Percentiles rank a stretch among this genome's conserved stretches.
Conservation (phyloP, 2,113 vertebrate species). For the Rhynchopsitta pachyrhyncha region DNA sequence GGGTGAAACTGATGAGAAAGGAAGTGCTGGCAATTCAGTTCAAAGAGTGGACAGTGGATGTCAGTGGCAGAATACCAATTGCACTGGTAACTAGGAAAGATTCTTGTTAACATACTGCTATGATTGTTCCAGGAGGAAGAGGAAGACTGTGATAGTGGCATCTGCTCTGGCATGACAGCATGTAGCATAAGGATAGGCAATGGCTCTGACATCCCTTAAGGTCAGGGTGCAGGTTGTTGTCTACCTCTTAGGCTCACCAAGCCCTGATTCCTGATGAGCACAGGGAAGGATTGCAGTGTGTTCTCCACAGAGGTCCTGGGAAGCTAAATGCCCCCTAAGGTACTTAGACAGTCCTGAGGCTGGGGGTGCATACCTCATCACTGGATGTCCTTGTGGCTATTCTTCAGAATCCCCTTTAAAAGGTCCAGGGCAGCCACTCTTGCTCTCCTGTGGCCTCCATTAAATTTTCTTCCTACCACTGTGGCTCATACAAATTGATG, state of each 20-base stretch:
- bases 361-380: background rate
- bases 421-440: background rate
- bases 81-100: slow-evolving; percentile 65
- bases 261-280: background rate
- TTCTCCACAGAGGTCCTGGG: background rate
- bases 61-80: slow-evolving; percentile 42
- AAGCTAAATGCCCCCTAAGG: background rate
- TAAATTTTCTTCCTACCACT: background rate
- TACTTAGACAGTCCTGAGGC: background rate
- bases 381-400: background rate
- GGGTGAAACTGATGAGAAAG: slow-evolving; percentile 44
- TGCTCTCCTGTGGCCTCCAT: background rate
- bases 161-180: background rate
- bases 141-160: background rate
- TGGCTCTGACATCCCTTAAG: background rate
- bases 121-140: background rate
- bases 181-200: background rate
- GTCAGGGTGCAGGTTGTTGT: background rate
- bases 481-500: background rate
- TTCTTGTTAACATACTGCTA: background rate
- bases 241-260: background rate
- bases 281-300: background rate
- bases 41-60: slow-evolving; percentile 66
- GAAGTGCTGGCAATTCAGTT: slow-evolving; percentile 65
- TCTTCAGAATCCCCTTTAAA: background rate